Evolutionary conservation across 2,797 vertebrate genomes (phyloP), one percentile per base, ranked within the genome.

Genomic region (Cichlasoma orientale): DNA sequence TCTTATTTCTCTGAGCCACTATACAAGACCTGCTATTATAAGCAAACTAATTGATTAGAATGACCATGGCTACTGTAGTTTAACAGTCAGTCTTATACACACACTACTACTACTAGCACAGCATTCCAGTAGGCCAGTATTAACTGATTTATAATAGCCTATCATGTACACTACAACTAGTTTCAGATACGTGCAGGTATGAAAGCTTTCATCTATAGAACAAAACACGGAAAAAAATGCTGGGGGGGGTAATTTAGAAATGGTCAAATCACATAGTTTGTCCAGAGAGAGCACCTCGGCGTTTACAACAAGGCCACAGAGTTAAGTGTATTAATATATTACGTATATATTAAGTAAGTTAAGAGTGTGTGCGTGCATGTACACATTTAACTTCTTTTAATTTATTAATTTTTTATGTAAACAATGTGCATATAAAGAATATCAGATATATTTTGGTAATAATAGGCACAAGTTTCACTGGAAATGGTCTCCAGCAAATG

Each of bases 141-240:
- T 50, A 68, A 1, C 0, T 1, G 41, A 18, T 27, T 29, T 50
- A 29, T 47, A 13, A 29, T 10, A 21, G 12, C 0, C 19, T 0
- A n/a, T 38, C 19, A 68, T 50, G 29, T 12, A 68, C 47, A 29
- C 38, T 50, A 23, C 16, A 7, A 50, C 23, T 23, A 29, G 41
- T n/a, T 68, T 68, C 10, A 68, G 41, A 29, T 50, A 50, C 11
- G 2, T 68, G 25, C 25, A 68, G 25, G 25, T 29, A 25, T 68
- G 3, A 66, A 66, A 66, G 4, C 61, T 63, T 44, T 29, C 19
- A 27, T 66, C 23, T 19, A 27, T 23, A 66, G 11, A 66, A 47
- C 14, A 27, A 19, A 2, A 47, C 7, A 9, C 23, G 27, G 23
- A 47, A 16, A 10, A 63, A 66, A 44, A 44, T 33, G 25, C 25